phyloP scores from a whole-genome alignment of 2,797 vertebrate genomes.

The Microhierax caerulescens region DNA sequence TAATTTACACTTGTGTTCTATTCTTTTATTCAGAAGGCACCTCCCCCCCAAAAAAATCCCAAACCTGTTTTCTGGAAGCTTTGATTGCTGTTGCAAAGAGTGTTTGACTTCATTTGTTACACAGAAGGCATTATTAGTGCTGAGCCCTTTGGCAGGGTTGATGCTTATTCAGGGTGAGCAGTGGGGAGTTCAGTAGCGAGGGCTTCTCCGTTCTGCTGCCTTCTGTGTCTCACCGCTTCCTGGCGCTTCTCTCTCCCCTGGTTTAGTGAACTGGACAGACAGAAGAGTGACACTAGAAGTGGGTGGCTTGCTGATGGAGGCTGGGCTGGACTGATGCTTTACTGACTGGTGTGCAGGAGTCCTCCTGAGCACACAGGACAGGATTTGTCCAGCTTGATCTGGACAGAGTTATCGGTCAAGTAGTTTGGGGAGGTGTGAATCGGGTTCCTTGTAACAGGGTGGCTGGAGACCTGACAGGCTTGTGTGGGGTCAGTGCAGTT shows the following conservation, averaged over 20 bases:
- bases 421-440: background rate
- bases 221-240: background rate
- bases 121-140: background rate
- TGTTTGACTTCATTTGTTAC: background rate
- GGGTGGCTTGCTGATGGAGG: background rate
- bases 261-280: background rate
- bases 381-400: background rate
- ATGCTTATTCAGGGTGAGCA: background rate
- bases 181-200: background rate
- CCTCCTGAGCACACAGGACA: background rate
- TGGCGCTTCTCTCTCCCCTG: background rate
- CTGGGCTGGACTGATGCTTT: background rate
- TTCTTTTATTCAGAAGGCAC: background rate
- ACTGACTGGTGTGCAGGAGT: background rate
- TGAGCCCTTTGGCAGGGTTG: background rate
- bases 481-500: background rate
- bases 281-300: too few relatives aligned
- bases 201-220: background rate
- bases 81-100: background rate
- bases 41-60: too few relatives aligned
- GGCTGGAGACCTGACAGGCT: background rate
- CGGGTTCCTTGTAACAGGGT: rapidly evolving
- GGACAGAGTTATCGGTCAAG: background rate
- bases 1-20: background rate
- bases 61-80: background rate